Conservation (phyloP, 2,113 vertebrate genomes). For the Phrynosoma blainvillii region DNA sequence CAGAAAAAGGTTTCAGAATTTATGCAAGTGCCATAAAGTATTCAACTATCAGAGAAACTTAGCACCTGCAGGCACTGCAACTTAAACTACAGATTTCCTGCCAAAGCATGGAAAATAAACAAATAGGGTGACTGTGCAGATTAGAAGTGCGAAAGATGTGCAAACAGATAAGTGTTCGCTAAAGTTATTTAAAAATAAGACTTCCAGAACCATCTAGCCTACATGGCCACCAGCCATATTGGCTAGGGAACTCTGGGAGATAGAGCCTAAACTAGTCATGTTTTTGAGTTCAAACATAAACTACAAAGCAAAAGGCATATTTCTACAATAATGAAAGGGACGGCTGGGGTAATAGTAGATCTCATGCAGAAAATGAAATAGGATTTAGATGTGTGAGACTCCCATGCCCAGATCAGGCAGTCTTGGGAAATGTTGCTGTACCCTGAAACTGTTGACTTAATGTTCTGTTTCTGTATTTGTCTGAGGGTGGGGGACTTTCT, state of each 20-base stretch:
- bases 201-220: no score
- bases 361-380: not conserved
- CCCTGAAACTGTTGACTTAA: not conserved
- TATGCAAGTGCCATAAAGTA: not conserved
- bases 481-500: not conserved
- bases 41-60: not conserved
- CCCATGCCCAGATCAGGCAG: not conserved
- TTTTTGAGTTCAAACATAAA: not conserved
- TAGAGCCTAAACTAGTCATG: no score
- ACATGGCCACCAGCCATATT: no score
- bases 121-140: not conserved
- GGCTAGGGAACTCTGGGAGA: no score
- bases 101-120: not conserved
- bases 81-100: slow-evolving; percentile 2
- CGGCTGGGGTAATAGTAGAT: not conserved
- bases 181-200: no score
- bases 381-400: not conserved
- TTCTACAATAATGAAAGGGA: rapidly evolving
- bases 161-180: not conserved
- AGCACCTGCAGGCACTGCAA: not conserved
- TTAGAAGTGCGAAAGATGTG: not conserved
- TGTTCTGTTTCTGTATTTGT: not conserved
- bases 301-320: not conserved
- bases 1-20: not conserved
- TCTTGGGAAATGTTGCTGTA: not conserved